Conservation (phyloP, 2,113 vertebrate genomes). For the Petrocephalus zakoni region DNA sequence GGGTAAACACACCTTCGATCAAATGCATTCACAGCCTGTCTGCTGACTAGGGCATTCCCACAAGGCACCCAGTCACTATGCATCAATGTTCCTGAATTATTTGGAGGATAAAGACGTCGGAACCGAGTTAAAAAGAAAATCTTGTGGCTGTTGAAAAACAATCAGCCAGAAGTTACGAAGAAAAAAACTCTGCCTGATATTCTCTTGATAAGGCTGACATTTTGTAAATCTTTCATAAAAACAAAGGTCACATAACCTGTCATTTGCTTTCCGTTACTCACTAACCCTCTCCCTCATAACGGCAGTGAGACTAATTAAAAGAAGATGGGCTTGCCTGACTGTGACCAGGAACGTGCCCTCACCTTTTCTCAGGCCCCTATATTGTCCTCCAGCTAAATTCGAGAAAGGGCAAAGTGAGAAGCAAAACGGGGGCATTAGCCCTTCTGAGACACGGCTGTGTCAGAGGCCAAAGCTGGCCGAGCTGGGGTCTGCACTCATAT, state of each 20-base stretch:
- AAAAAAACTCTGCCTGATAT: not conserved
- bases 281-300: slow-evolving; percentile 28
- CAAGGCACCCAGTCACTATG: slow-evolving; percentile 16
- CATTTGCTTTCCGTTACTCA: slow-evolving; percentile 35
- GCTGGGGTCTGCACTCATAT: slow-evolving; percentile 70
- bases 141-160: slow-evolving; percentile 7
- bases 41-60: slow-evolving; percentile 13
- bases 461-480: slow-evolving; percentile 63
- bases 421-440: slow-evolving; percentile 71
- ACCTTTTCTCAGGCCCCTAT: slow-evolving; percentile 46
- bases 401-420: slow-evolving; percentile 62
- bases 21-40: slow-evolving; percentile 30
- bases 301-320: slow-evolving; percentile 39
- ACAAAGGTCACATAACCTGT: slow-evolving; percentile 24
- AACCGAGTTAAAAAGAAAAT: not conserved
- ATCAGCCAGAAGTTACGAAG: not conserved
- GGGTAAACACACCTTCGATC: slow-evolving; percentile 38
- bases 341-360: slow-evolving; percentile 56
- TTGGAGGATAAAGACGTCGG: not conserved
- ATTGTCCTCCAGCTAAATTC: slow-evolving; percentile 51
- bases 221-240: slow-evolving; percentile 27
- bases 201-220: slow-evolving; percentile 30
- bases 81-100: not conserved
- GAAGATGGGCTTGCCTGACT: slow-evolving; percentile 32
- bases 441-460: slow-evolving; percentile 64